Percentiles rank a stretch among this genome's conserved stretches.
Conservation (phyloP, 2,113 vertebrate genomes). For the Notarius quadriscutis region DNA sequence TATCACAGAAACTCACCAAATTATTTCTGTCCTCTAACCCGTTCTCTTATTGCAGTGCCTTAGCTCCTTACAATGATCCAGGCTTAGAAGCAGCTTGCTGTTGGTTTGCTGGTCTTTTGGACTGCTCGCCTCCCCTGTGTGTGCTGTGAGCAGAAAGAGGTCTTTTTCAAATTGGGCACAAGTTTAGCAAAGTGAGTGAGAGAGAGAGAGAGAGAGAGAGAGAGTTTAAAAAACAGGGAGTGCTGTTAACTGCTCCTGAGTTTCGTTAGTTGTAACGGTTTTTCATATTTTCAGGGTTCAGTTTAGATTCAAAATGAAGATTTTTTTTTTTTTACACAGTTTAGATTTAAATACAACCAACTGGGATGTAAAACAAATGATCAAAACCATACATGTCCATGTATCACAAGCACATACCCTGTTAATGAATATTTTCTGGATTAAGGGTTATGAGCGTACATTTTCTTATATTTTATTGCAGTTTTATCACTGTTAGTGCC, state of each 20-base stretch:
- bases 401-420: not conserved
- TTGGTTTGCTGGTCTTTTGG: slow-evolving; percentile 38
- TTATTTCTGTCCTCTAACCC: not conserved
- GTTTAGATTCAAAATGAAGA: not conserved
- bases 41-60: slow-evolving; percentile 28
- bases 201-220: slow-evolving; percentile 36
- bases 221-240: not conserved
- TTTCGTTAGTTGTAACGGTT: slow-evolving; percentile 6
- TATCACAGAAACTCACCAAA: slow-evolving; percentile 36
- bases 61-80: slow-evolving; percentile 24
- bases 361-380: not conserved
- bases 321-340: not conserved
- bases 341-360: slow-evolving; percentile 16
- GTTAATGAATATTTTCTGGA: not conserved
- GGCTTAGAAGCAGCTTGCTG: slow-evolving; percentile 31
- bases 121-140: slow-evolving; percentile 66
- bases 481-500: not conserved
- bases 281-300: not conserved
- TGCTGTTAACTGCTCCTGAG: slow-evolving; percentile 14
- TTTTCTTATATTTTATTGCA: not conserved
- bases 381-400: not conserved
- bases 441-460: not conserved
- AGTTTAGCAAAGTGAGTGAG: slow-evolving; percentile 61
- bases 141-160: slow-evolving; percentile 74
- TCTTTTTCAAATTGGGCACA: slow-evolving; percentile 69